These are phyloP conservation scores for Euschistus heros DNA, from an alignment of 1,140 invertebrate genomes.

Conservation along the genomic window DNA sequence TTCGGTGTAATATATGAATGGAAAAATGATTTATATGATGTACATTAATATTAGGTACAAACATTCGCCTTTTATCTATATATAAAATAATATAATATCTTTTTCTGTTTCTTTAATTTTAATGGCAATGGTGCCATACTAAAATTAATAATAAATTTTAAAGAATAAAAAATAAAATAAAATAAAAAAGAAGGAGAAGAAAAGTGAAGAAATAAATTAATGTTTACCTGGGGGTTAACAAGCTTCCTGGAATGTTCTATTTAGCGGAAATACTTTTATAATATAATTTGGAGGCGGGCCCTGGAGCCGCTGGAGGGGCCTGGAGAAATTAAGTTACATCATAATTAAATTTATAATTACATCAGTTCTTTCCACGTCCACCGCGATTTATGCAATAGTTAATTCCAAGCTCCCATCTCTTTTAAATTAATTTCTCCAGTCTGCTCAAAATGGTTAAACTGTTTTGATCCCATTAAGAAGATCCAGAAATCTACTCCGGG, in stretches of 20 bases:
- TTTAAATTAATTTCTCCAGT: slow-evolving; percentile 14
- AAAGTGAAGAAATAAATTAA: neutral
- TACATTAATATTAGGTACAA: no score
- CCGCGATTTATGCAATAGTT: slow-evolving; percentile 13
- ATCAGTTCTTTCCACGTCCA: slow-evolving; percentile 14
- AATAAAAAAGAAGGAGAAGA: no score
- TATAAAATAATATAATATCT: no score
- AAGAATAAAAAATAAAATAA: no score
- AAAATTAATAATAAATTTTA: no score
- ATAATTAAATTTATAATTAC: slow-evolving; percentile 22
- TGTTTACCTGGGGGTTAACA: neutral
- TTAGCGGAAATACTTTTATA: slow-evolving; percentile 21
- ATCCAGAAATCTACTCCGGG: neutral
- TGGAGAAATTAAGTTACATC: slow-evolving; percentile 18
- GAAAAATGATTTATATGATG: no score
- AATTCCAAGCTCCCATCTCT: neutral
- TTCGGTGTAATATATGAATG: no score
- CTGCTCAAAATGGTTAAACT: neutral
- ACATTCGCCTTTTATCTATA: no score
- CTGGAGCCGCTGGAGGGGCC: no score
- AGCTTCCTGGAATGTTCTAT: slow-evolving; percentile 16
- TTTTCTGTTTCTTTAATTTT: no score
- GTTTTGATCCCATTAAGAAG: neutral
- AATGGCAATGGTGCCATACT: no score
- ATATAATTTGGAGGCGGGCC: slow-evolving; percentile 16